Evolutionary conservation across 2,797 vertebrate genomes (phyloP).

Genomic region (Acanthurus tractus): DNA sequence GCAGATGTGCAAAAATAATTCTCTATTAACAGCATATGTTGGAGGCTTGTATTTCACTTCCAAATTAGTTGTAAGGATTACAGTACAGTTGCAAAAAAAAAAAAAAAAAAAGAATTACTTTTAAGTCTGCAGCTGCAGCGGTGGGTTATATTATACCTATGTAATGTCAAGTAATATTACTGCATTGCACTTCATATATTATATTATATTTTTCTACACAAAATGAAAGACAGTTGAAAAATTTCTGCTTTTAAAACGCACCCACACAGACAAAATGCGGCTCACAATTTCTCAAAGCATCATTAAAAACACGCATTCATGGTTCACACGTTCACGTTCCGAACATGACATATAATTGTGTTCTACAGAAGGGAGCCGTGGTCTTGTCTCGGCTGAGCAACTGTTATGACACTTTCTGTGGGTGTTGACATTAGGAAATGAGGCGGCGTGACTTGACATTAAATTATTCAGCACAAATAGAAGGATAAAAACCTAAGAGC

Average conservation of each 20-base stretch:
- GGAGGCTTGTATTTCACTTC: slow-evolving; percentile 40
- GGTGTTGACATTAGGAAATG: slow-evolving; percentile 69
- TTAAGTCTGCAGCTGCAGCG: too few relatives aligned
- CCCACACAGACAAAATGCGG: not conserved
- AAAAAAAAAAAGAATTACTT: too few relatives aligned
- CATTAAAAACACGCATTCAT: not conserved
- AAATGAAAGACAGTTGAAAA: not conserved
- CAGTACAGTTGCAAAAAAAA: not conserved
- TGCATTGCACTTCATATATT: too few relatives aligned
- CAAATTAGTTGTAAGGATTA: slow-evolving; percentile 32
- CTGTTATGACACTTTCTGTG: slow-evolving; percentile 54
- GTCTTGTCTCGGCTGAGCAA: slow-evolving; percentile 30
- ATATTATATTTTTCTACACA: not conserved
- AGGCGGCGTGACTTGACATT: slow-evolving; percentile 48
- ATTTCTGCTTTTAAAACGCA: not conserved
- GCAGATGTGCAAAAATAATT: slow-evolving; percentile 74
- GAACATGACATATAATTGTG: too few relatives aligned
- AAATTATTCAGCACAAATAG: slow-evolving; percentile 54
- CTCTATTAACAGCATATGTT: slow-evolving; percentile 62
- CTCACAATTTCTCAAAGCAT: not conserved
- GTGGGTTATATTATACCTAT: too few relatives aligned
- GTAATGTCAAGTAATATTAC: too few relatives aligned
- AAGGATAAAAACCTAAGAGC: slow-evolving; percentile 20
- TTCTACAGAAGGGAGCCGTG: slow-evolving; percentile 26
- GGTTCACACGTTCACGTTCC: too few relatives aligned